Base-by-base conservation (phyloP, 2,113 vertebrate genomes). In the Salvelinus namaycush region DNA sequence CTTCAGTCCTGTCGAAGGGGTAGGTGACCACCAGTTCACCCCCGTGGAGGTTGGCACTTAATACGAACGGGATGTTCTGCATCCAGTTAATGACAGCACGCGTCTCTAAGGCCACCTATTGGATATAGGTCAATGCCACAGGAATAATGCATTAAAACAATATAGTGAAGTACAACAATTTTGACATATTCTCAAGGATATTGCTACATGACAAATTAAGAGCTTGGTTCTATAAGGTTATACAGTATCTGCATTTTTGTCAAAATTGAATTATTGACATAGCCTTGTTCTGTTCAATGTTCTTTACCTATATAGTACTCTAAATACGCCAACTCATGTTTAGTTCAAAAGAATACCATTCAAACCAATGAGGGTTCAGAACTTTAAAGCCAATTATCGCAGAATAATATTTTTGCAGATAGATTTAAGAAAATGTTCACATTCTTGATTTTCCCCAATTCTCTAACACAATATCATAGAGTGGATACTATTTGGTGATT, bases 21-120 rank as follows among this genome's bases (percentile, higher is more conserved):
- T 96, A 98, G 3, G 96, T 96, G 68, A 97, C 96, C 26, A 98
- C 89, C 79, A 96, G 92, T 86, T 99, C 97, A 0, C 97, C 97
- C 0, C 97, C 97, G 0, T 98, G 97, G 68, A 99, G 87, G 86
- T 97, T 99, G 12, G 97, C 97, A 3, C 97, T 94, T 34, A 99
- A 92, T 1, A 97, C 97, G 0, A 99, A 99, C 0, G 97, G 96
- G 86, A 94, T 95, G 85, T 94, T 93, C 76, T 97, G 96, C 96
- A 98, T 97, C 97, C 97, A 99, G 0, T 87, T 85, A 72, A 98
- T 95, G 76, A 98, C 89, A 0, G 96, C 95, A 3, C 93, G 92
- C 0, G 96, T 97, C 88, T 98, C 97, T 9, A 93, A 84, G 0
- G 97, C 96, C 76, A 98, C 95, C 97, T 99, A 0, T 4, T 4